Conservation (phyloP, 2,797 vertebrate species). For the Hydrophis major region DNA sequence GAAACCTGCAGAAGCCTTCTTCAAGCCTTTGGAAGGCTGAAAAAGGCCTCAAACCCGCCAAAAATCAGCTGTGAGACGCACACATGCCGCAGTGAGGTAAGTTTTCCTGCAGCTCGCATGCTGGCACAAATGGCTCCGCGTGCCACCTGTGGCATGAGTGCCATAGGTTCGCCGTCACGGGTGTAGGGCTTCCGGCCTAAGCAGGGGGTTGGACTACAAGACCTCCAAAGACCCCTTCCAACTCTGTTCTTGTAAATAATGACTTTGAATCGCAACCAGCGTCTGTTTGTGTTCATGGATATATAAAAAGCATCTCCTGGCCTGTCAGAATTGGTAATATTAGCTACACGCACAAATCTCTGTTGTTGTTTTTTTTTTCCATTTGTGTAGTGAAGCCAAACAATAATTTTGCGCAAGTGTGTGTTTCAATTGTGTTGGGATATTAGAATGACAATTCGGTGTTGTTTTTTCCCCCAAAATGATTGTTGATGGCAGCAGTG, state of each 20-base stretch:
- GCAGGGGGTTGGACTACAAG: no score
- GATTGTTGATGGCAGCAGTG: neutral
- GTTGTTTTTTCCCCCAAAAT: neutral
- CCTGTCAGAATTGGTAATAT: neutral
- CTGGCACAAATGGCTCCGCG: no score
- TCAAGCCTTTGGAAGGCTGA: no score
- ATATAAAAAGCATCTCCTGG: neutral
- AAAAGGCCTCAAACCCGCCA: no score
- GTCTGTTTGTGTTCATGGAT: neutral
- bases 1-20: no score
- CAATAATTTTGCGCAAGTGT: neutral
- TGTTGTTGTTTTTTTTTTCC: neutral
- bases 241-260: neutral
- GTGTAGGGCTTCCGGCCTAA: no score
- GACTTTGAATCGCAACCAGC: neutral
- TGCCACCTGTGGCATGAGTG: no score
- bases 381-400: conserved; percentile 5
- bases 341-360: neutral
- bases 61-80: no score
- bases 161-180: no score
- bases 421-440: neutral
- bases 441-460: neutral
- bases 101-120: no score
- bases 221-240: no score
- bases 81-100: no score